Evolutionary conservation across 2,888 invertebrate genomes (phyloP).

Genomic region (Dascillus cervinus): DNA sequence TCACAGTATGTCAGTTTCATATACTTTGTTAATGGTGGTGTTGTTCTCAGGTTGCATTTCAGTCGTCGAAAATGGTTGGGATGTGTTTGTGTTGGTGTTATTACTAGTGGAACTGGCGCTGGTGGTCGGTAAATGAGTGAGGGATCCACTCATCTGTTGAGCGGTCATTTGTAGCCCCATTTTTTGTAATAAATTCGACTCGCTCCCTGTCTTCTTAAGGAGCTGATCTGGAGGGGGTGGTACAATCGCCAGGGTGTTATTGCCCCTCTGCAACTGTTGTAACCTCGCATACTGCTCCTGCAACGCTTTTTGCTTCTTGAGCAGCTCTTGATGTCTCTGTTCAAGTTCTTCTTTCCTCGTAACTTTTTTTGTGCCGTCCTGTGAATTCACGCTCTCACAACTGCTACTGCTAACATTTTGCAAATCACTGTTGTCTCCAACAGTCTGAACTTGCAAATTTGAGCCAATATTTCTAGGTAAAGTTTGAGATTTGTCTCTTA

Average conservation of each 20-base stretch:
- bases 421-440: slow-evolving; percentile 11
- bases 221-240: slow-evolving; percentile 55
- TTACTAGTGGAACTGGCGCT: slow-evolving; percentile 26
- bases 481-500: slow-evolving; percentile 40
- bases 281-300: slow-evolving; percentile 88
- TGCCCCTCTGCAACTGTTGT: slow-evolving; percentile 78
- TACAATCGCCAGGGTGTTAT: slow-evolving; percentile 53
- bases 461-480: slow-evolving; percentile 41
- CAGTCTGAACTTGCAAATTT: slow-evolving; percentile 30
- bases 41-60: slow-evolving; percentile 22
- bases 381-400: slow-evolving; percentile 68
- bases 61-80: no score
- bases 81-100: slow-evolving; percentile 22
- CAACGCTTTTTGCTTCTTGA: slow-evolving; percentile 79
- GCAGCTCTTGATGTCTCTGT: slow-evolving; percentile 79
- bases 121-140: slow-evolving; percentile 52
- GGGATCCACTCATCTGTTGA: slow-evolving; percentile 51
- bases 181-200: slow-evolving; percentile 77
- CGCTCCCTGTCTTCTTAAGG: slow-evolving; percentile 81
- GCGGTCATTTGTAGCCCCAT: slow-evolving; percentile 63
- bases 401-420: slow-evolving; percentile 55
- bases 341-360: slow-evolving; percentile 69
- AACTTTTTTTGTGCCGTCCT: slow-evolving; percentile 55
- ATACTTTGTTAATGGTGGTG: slow-evolving; percentile 71
- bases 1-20: slow-evolving; percentile 93